Evolutionary conservation across 2,113 vertebrate genomes (phyloP), one percentile per base, ranked within the genome.

Genomic region (Aptenodytes patagonicus): DNA sequence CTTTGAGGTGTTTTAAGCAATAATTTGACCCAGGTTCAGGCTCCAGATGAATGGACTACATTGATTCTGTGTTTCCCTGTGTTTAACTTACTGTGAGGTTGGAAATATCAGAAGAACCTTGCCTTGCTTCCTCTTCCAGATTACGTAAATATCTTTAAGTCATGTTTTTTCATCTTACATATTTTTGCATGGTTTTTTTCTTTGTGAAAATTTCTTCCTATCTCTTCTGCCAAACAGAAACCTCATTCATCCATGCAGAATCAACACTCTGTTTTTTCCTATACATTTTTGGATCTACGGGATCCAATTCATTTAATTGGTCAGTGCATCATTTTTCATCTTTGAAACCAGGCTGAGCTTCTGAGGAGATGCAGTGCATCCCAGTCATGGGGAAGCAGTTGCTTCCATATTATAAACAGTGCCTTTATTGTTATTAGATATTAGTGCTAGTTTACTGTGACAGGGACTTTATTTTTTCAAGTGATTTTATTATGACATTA

Each of bases 131-230:
- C 4, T 89, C 13, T 78, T 89, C 5, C 25, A 77, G n/a, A 31
- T 77, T 57, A 51, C 8, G 7, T 46, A 57, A 70, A 22, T n/a
- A 31, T 1, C 0, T n/a, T 55, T 31, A 46, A 65, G 16, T 68
- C 1, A 19, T 17, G 0, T 7, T 49, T 62, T 85, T 70, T 75
- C 3, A 1, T 46, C 2, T 36, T 73, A 4, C 0, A 19, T 46
- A 0, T 68, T 91, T 92, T 76, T 36, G 3, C 19, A 47, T 61
- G 2, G 2, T 51, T 73, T 70, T 80, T 47, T 69, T 14, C 13
- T 47, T 55, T 84, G 24, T 16, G 44, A 90, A 72, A 29, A 18
- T 42, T 77, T 83, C 28, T 65, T 83, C 5, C 20, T 73, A 0
- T 66, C 16, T 81, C 13, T 73, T 58, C 32, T 79, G 29, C 16